phyloP scores from a whole-genome alignment of 2,797 vertebrate species.

The Heterohyrax brucei region DNA sequence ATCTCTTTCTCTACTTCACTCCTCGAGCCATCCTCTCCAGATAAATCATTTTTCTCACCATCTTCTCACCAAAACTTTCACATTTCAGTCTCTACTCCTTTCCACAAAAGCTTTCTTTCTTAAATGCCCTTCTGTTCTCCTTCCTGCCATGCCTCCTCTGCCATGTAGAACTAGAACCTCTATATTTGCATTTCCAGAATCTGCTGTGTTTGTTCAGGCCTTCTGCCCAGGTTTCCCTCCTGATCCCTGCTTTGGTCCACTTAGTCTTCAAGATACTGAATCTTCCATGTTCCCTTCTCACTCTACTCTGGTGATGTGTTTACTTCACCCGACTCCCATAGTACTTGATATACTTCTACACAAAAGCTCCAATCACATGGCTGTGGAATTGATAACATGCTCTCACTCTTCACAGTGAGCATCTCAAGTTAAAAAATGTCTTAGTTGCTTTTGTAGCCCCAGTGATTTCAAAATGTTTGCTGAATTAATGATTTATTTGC shows the following conservation, averaged over 20 bases:
- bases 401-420: not conserved
- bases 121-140: not conserved
- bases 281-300: not conserved
- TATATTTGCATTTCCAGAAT: not conserved
- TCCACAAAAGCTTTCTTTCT: not conserved
- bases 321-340: not conserved
- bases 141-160: not conserved
- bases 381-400: not conserved
- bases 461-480: conserved; percentile 32
- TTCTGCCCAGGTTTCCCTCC: not conserved
- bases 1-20: conserved; percentile 8
- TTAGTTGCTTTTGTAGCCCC: not conserved
- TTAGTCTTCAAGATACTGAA: not conserved
- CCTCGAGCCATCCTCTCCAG: not conserved
- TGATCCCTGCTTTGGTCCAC: not conserved
- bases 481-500: conserved; percentile 41
- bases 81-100: conserved; percentile 46
- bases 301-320: not conserved
- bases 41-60: not conserved
- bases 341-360: not conserved
- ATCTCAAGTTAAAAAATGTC: conserved; percentile 17
- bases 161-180: not conserved
- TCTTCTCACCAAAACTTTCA: not conserved
- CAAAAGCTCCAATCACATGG: not conserved
- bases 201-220: not conserved